Evolutionary conservation across 2,797 vertebrate species (phyloP).

Genomic region (Chelonia mydas): DNA sequence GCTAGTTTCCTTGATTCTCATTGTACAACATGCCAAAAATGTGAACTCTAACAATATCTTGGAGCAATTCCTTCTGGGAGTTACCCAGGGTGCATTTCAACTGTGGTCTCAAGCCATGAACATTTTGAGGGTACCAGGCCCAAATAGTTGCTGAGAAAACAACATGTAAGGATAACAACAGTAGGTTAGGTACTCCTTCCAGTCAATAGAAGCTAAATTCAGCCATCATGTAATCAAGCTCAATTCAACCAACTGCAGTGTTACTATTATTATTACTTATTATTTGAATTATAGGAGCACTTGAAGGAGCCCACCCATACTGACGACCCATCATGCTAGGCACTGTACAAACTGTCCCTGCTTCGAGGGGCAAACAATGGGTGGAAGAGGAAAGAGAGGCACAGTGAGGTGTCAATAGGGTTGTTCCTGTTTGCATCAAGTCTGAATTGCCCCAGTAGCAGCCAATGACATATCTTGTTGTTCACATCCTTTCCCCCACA

Average conservation of each 20-base stretch:
- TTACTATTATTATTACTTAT: conserved; percentile 78
- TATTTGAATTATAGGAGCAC: conserved; percentile 69
- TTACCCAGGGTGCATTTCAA: background rate
- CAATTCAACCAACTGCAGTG: conserved; percentile 46
- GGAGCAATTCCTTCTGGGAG: conserved; percentile 44
- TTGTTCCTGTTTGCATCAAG: background rate
- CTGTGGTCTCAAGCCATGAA: background rate
- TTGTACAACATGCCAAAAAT: conserved; percentile 21
- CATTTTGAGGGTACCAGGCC: background rate
- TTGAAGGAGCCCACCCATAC: conserved; percentile 65
- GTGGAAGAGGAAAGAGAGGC: background rate
- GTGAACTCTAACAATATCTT: conserved; percentile 26
- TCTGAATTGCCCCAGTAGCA: background rate
- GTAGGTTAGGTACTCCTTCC: conserved; percentile 41
- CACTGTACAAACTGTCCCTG: conserved; percentile 1
- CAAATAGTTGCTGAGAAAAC: conserved; percentile 35
- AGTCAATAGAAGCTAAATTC: conserved; percentile 70
- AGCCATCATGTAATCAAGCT: conserved; percentile 66
- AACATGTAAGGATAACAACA: conserved; percentile 57
- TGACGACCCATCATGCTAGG: conserved; percentile 3
- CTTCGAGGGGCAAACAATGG: background rate
- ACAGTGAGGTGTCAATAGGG: background rate
- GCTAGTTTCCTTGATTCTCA: conserved; percentile 32
- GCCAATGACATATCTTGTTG: background rate
- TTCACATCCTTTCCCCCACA: background rate